Base-by-base conservation (phyloP, 2,797 vertebrate species). In the Apogon talboti region DNA sequence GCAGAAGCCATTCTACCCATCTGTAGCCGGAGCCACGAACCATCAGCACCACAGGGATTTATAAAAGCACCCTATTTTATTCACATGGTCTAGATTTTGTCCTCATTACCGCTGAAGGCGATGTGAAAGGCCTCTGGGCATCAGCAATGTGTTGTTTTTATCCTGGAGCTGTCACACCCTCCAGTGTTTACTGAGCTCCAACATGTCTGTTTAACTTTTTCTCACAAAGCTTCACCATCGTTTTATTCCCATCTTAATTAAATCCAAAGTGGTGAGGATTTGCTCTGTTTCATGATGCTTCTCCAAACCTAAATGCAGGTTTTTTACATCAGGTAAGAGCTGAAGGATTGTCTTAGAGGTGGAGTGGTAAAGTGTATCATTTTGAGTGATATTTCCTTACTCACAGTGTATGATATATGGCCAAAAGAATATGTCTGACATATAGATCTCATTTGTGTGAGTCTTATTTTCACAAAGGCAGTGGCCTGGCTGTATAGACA, bases 41-140 rank as follows among this genome's bases (percentile, higher is more conserved):
- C 28, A 8, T 35, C 33, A 35, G 9, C 33, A 35, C 33, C 33
- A 35, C 7, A 10, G 33, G 33, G 33, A 35, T 42, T 30, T 56
- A 49, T 40, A 15, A 13, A 35, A 44, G 19, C 48, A 58, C 16
- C 73, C 40, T 54, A 53, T 44, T 62, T 74, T 58, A 35, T 37
- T 63, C 50, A 52, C 28, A 52, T 50, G 74, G 18, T 57, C 59
- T 46, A 74, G 46, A 71, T 65, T 74, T 8, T 75, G 71, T 57
- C 67, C 67, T 57, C 33, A n/a, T 78, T 71, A 35, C 64, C 3
- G 55, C 63, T 18, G 62, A 6, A 60, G 63, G 58, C 53, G 7
- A 0, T 18, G 6, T 28, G 13, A 41, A n/a, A 42, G 15, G 47
- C 51, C 66, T 18, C 8, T 13, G 13, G 63, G 58, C 45, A 2